Base-by-base conservation (phyloP, 1,140 invertebrate species). In the Zaprionus ornatus region DNA sequence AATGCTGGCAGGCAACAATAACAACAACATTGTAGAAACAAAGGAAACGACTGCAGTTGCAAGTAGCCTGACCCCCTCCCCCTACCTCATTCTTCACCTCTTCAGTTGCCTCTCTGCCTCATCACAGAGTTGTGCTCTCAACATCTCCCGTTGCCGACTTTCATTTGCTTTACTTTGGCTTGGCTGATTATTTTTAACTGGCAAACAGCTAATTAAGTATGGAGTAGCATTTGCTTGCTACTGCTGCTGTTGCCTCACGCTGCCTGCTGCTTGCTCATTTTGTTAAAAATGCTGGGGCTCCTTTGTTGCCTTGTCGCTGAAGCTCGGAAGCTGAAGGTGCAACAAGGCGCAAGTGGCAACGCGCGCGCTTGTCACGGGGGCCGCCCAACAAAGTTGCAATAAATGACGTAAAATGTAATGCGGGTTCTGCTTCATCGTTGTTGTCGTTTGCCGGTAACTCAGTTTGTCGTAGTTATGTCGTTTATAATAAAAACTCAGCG, bases 141-240 rank as follows among this genome's bases (percentile, higher is more conserved):
- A 73, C 73, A 63, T 65, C 67, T 71, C 54, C 64, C 73, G 68
- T 71, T 87, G 70, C 84, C 70, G 84, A 84, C 84, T 90, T 88
- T 76, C 84, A 88, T 88, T 88, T 88, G 84, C 85, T 90, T 88
- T 73, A 59, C 63, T 87, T 79, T 90, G 81, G 85, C 85, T 85
- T 80, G 83, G 69, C 74, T 90, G 85, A 90, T 90, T 90, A 90
- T 90, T 90, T 90, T 90, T 88, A 90, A 90, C 85, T 90, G 85
- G 86, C 79, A 90, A 90, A 90, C 86, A 90, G 86, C 85, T 90
- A 90, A 90, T 90, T 90, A 90, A 90, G 85, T 90, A 90, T 90
- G 83, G 83, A 87, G 84, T 87, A 87, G 84, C 83, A 80, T 80
- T 90, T 74, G 59, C n/a, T 65, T 32, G 60, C 25, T 68, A 62